Percentiles rank a stretch among this genome's conserved stretches.
Conservation (phyloP, 2,888 invertebrate genomes). For the Nowickia ferox region DNA sequence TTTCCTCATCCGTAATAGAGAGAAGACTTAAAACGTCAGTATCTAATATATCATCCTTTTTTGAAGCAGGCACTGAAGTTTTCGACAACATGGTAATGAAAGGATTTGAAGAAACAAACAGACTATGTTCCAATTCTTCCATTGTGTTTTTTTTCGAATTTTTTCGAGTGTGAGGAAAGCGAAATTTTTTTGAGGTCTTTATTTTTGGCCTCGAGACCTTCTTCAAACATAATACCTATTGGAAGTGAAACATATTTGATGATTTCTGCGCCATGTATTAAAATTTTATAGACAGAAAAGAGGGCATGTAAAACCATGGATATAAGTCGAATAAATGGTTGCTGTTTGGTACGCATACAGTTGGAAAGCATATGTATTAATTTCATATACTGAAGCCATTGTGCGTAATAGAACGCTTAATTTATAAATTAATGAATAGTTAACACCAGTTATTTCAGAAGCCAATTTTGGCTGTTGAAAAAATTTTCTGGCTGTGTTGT, state of each 20-base stretch:
- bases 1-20: slow-evolving; percentile 9
- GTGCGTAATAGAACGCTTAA: too few species aligned
- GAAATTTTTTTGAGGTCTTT: slow-evolving; percentile 6
- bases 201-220: neutral
- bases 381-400: too few species aligned
- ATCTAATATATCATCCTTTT: slow-evolving; percentile 9
- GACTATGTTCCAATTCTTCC: slow-evolving; percentile 4
- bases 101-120: slow-evolving; percentile 26
- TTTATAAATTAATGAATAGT: too few species aligned
- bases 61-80: slow-evolving; percentile 10
- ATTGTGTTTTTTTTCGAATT: slow-evolving; percentile 1
- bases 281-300: too few species aligned
- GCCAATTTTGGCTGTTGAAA: too few species aligned
- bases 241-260: neutral
- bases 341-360: too few species aligned
- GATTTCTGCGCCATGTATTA: neutral
- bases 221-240: neutral
- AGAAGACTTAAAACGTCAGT: slow-evolving; percentile 1
- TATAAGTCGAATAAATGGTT: too few species aligned
- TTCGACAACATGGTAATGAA: slow-evolving; percentile 32
- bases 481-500: too few species aligned
- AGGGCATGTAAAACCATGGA: too few species aligned
- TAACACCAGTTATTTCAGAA: too few species aligned
- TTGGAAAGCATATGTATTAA: too few species aligned
- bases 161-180: neutral